phyloP scores from a whole-genome alignment of 2,113 vertebrate genomes.

The Gila orcuttii region DNA sequence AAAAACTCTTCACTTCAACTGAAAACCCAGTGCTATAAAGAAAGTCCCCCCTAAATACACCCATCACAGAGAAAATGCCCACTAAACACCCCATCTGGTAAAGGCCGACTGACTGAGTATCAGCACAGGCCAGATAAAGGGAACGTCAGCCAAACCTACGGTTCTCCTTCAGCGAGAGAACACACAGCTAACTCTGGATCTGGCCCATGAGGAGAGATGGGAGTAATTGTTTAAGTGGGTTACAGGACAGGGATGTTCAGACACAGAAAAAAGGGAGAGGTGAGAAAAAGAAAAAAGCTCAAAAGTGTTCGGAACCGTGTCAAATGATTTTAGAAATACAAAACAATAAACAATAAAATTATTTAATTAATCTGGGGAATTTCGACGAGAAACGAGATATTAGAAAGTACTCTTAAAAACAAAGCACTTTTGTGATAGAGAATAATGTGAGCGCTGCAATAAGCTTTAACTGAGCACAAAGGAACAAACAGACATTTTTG shows the following conservation, averaged over 20 bases:
- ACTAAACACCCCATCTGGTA: conserved; percentile 39
- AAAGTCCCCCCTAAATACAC: conserved; percentile 33
- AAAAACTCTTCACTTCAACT: background rate
- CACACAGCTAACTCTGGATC: conserved; percentile 65
- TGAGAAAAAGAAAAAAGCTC: conserved; percentile 24
- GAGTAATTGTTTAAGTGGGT: conserved; percentile 58
- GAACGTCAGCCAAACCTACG: conserved; percentile 35
- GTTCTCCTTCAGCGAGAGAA: conserved; percentile 38
- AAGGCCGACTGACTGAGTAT: conserved; percentile 16
- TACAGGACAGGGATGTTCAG: conserved; percentile 58
- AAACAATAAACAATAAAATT: background rate
- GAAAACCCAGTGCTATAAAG: conserved; percentile 57
- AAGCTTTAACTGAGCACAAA: conserved; percentile 65
- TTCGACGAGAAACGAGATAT: conserved; percentile 19
- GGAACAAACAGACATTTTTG: conserved; percentile 69
- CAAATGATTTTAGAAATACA: conserved; percentile 59
- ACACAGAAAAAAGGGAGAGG: conserved; percentile 15
- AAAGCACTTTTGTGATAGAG: background rate
- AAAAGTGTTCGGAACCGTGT: conserved; percentile 2
- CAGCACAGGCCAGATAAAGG: conserved; percentile 46
- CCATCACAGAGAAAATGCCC: conserved; percentile 20
- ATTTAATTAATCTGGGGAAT: conserved; percentile 45
- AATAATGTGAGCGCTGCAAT: background rate
- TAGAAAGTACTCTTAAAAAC: background rate
- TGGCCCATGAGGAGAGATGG: conserved; percentile 64